Conservation (phyloP, 2,888 invertebrate genomes). For the Branchellion lobata region DNA sequence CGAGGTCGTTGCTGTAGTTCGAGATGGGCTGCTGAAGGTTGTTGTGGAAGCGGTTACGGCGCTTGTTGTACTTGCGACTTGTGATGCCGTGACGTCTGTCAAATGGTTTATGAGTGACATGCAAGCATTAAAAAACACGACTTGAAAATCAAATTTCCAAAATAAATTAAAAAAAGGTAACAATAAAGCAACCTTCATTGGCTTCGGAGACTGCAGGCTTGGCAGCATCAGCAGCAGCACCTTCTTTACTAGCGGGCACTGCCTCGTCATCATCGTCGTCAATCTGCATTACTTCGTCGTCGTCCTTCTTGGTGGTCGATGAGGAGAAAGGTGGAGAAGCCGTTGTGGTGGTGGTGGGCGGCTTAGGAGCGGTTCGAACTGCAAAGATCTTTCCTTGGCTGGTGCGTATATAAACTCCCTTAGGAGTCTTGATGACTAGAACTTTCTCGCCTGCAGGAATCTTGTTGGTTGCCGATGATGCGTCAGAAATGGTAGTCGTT, state of each 20-base stretch:
- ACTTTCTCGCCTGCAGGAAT: slow-evolving; percentile 90
- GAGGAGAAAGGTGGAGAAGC: slow-evolving; percentile 4
- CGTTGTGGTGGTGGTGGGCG: slow-evolving; percentile 30
- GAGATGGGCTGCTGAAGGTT: neutral
- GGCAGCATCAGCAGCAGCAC: too few species aligned
- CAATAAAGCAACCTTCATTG: too few species aligned
- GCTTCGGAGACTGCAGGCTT: too few species aligned
- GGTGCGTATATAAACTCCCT: slow-evolving; percentile 82
- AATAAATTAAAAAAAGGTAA: too few species aligned
- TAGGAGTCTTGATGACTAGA: slow-evolving; percentile 88
- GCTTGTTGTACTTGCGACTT: neutral
- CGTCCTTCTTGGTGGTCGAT: neutral
- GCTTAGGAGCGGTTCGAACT: slow-evolving; percentile 51
- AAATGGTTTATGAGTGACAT: too few species aligned
- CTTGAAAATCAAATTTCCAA: too few species aligned
- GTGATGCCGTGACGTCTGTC: too few species aligned
- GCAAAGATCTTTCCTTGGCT: slow-evolving; percentile 54
- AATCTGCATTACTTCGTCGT: slow-evolving; percentile 5
- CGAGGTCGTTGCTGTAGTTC: neutral
- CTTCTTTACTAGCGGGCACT: too few species aligned
- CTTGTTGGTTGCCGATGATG: slow-evolving; percentile 83
- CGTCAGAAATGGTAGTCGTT: slow-evolving; percentile 85
- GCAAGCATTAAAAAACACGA: too few species aligned
- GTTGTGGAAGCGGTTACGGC: neutral
- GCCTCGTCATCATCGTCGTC: slow-evolving; percentile 34